These are phyloP conservation scores for Diarsia mendica DNA, from an alignment of 2,888 invertebrate species.

Conservation along the genomic window DNA sequence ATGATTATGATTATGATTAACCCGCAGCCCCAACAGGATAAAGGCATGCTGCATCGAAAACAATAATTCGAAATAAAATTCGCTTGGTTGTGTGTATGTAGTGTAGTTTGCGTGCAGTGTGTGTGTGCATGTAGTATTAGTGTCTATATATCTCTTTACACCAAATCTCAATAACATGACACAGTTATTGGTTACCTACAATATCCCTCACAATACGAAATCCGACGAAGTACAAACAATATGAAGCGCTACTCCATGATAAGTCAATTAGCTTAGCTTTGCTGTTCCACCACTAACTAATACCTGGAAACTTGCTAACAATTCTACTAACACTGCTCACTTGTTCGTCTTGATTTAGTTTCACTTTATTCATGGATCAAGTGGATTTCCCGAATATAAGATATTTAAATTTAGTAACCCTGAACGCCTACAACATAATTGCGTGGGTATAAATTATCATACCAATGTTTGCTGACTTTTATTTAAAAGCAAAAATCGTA, in stretches of 20 bases:
- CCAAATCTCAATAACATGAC: neutral
- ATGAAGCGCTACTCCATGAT: neutral
- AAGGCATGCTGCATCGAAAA: neutral
- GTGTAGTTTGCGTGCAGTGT: too few species aligned
- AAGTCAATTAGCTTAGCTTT: constrained; percentile 8
- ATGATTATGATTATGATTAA: too few species aligned
- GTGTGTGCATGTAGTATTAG: too few species aligned
- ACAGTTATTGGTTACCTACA: too few species aligned
- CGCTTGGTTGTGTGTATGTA: too few species aligned
- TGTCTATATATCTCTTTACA: neutral
- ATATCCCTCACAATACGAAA: neutral
- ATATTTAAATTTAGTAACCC: neutral
- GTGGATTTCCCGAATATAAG: neutral
- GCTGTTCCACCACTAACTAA: constrained; percentile 7
- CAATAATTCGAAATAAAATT: neutral
- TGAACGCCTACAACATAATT: neutral
- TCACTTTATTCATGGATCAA: neutral
- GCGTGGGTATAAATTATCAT: neutral
- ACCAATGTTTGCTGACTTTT: too few species aligned
- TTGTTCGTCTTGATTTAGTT: neutral
- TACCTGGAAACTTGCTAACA: constrained; percentile 14
- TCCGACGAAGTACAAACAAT: neutral
- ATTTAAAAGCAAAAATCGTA: too few species aligned
- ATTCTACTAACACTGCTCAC: neutral
- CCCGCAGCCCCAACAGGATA: too few species aligned